Evolutionary conservation across 1,140 invertebrate species (phyloP).

Genomic region (Solenopsis invicta): DNA sequence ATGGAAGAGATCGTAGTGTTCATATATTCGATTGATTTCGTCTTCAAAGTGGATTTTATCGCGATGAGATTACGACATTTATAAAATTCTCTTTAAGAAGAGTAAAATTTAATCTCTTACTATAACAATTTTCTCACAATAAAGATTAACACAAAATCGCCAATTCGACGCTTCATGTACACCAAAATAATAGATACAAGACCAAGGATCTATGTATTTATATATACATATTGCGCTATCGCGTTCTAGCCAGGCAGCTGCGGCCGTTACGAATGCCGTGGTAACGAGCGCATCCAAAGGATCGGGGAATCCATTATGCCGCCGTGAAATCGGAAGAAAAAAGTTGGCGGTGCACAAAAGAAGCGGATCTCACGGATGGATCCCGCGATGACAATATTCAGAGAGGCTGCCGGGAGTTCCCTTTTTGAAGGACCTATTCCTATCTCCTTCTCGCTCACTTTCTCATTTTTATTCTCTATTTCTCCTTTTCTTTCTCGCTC

Average conservation of each 20-base stretch:
- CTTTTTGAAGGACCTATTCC: slow-evolving; percentile 62
- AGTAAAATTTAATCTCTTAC: neutral
- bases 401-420: slow-evolving; percentile 77
- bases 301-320: slow-evolving; percentile 84
- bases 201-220: slow-evolving; percentile 21
- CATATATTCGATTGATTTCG: neutral
- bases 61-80: neutral
- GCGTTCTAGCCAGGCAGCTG: slow-evolving; percentile 79
- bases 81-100: neutral
- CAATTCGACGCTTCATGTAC: neutral
- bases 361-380: slow-evolving; percentile 83
- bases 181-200: slow-evolving; percentile 38
- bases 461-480: slow-evolving; percentile 44
- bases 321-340: slow-evolving; percentile 84
- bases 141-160: neutral
- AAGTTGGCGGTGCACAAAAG: slow-evolving; percentile 82
- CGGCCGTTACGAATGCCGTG: slow-evolving; percentile 84
- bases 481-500: slow-evolving; percentile 37
- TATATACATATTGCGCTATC: slow-evolving; percentile 58
- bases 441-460: slow-evolving; percentile 38
- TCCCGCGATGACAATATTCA: slow-evolving; percentile 85
- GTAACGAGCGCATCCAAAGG: slow-evolving; percentile 86
- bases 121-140: slow-evolving; percentile 5
- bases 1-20: neutral
- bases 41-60: neutral